Evolutionary conservation across 2,797 vertebrate species (phyloP), one percentile per base, ranked within the genome.

Genomic region (Triplophysa yarkandensis): DNA sequence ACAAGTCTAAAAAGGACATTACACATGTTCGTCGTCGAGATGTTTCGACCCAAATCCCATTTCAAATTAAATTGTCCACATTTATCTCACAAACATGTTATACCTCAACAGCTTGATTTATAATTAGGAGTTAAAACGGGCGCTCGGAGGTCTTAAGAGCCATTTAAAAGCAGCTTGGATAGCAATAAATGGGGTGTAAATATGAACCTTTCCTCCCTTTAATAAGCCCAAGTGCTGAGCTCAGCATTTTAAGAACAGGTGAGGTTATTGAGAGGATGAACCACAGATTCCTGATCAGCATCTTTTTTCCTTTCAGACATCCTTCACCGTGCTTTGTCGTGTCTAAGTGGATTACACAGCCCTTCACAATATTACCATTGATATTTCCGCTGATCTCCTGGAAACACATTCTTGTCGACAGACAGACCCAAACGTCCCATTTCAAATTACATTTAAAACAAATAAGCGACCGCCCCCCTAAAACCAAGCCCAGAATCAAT

Each of bases 31-130:
- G 88, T 89, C 91, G 90, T 88, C 86, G 86, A 87, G 87, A 90
- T 89, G 88, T 83, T 91, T 89, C 85, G 85, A 88, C 85, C 88
- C 83, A 85, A 93, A 92, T 92, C 91, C 91, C 90, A 88, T 91
- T 91, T 92, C 90, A 92, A 92, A 93, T 93, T 92, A 91, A 92
- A 92, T 92, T 91, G 88, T 86, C 90, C 82, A 86, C 90, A 89
- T 87, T 88, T 84, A 85, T 87, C 89, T 88, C 89, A 90, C 90
- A 90, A 92, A 90, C 89, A 86, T 77, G 75, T 82, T 86, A 88
- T 91, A 88, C 87, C 83, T 86, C 86, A 88, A 90, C 90, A 90
- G 90, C 87, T 88, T 92, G 90, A 90, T 89, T 92, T 88, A 90
- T 92, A 91, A 92, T 92, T 91, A 89, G 92, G 85, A 86, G 88